Base-by-base conservation (phyloP, 2,888 invertebrate genomes). In the Bombyx huttoni region DNA sequence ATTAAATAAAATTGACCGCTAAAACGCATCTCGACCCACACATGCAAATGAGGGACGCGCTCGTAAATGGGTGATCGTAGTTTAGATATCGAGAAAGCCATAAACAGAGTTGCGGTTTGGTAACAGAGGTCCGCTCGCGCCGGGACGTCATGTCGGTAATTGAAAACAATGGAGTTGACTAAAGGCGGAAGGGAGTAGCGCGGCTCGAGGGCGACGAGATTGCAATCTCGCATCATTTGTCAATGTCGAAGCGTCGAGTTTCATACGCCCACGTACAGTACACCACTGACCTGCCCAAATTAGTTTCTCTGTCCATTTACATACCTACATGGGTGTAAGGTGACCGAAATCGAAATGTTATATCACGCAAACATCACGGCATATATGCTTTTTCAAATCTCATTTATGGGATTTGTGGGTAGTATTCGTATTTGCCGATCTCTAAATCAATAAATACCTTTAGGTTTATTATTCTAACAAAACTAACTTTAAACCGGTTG, bases 181-280 rank as follows among this genome's bases (percentile, higher is more conserved):
- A 68, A 73, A 78, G 70, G 76, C 74, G 81, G 79, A 81, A 81
- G 84, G 82, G 81, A 71, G 77, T 70, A 63, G 65, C 62, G 66
- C 68, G 71, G 56, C 65, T 72, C 78, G 81, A 84, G 84, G 86
- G 89, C 88, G 87, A 82, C 89, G 87, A 91, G 93, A 93, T 93
- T 91, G 90, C 90, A 91, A 93, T 93, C 92, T 92, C 82, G 85
- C 81, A 87, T 92, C 92, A 93, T 93, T 93, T 92, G 92, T 93
- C 93, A 93, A 90, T 92, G 93, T 93, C 93, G 91, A 59, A 66
- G 68, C 71, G 77, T 70, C 73, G 75, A 70, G 68, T 70, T 67
- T 69, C 70, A 66, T 65, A 74, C 79, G 75, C 81, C 82, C 80
- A 80, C 82, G 70, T 61, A 65, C 67, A 58, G 7, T 61, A 56